Evolutionary conservation across 2,797 vertebrate species (phyloP).

Genomic region (Remorina albescens): DNA sequence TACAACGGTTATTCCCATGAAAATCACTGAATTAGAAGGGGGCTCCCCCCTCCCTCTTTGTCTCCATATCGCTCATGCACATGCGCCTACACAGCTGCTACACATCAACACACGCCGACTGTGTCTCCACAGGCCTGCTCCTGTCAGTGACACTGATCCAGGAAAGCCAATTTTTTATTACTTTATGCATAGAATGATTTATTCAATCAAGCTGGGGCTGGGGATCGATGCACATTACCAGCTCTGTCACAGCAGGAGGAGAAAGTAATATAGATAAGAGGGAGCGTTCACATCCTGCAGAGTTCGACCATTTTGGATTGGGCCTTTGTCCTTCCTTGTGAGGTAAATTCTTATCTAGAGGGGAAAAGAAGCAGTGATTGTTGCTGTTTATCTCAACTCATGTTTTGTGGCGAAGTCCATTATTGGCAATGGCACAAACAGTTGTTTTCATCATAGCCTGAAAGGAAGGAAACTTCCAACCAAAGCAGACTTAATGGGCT

Average conservation of each 20-base stretch:
- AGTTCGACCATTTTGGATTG: conserved; percentile 26
- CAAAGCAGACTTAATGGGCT: conserved; percentile 43
- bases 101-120: conserved; percentile 19
- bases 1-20: conserved; percentile 25
- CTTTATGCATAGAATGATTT: conserved; percentile 45
- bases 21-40: conserved; percentile 7
- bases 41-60: conserved; percentile 29
- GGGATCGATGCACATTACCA: conserved; percentile 38
- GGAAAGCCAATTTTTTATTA: conserved; percentile 38
- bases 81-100: conserved; percentile 26
- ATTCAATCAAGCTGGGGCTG: conserved; percentile 24
- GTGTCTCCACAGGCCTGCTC: conserved; percentile 8
- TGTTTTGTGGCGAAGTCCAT: conserved; percentile 49
- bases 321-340: conserved; percentile 37
- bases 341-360: conserved; percentile 48
- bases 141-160: conserved; percentile 35
- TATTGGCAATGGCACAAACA: conserved; percentile 60
- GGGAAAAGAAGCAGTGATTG: conserved; percentile 59
- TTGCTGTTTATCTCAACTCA: conserved; percentile 49
- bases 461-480: conserved; percentile 71
- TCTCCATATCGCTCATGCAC: conserved; percentile 34
- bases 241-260: conserved; percentile 24
- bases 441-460: conserved; percentile 62
- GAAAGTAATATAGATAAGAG: conserved; percentile 3
- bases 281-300: conserved; percentile 34